Percentiles rank a stretch among this genome's conserved stretches.
Conservation (phyloP, 2,797 vertebrate species). For the Pangasius sanitwongsei region DNA sequence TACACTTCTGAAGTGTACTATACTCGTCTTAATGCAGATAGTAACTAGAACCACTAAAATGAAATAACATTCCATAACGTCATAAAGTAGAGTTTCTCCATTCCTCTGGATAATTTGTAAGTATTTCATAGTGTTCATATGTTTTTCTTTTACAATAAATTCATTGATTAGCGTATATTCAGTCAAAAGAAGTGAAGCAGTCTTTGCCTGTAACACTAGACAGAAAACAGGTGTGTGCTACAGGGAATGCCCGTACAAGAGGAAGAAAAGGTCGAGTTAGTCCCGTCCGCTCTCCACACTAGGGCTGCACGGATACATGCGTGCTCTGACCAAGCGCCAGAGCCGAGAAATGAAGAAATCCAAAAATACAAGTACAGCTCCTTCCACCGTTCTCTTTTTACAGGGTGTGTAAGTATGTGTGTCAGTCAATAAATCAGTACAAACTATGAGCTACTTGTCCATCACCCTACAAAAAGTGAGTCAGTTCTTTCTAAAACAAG, state of each 20-base stretch:
- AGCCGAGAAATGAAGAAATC: constrained; percentile 48
- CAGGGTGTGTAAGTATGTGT: constrained; percentile 38
- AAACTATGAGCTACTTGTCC: constrained; percentile 48
- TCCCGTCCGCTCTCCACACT: constrained; percentile 42
- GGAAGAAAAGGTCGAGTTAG: constrained; percentile 64
- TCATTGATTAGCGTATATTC: constrained; percentile 52
- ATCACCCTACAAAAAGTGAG: constrained; percentile 42
- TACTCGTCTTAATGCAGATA: constrained; percentile 79
- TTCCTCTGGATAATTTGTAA: constrained; percentile 55
- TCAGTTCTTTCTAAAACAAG: constrained; percentile 27
- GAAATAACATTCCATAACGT: constrained; percentile 82
- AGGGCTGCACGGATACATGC: constrained; percentile 52
- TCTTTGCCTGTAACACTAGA: constrained; percentile 66
- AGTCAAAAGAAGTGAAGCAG: constrained; percentile 56
- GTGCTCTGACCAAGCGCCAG: constrained; percentile 50
- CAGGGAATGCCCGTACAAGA: constrained; percentile 78
- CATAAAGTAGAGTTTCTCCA: constrained; percentile 71
- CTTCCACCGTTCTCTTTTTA: constrained; percentile 40
- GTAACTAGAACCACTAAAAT: constrained; percentile 77
- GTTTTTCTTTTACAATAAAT: constrained; percentile 51
- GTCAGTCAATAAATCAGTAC: constrained; percentile 45
- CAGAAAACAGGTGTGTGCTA: constrained; percentile 72
- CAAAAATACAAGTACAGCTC: constrained; percentile 39
- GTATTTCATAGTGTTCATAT: constrained; percentile 37
- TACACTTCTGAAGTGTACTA: constrained; percentile 84